These are phyloP conservation scores for Daphoenositta chrysoptera DNA, from an alignment of 2,113 vertebrate genomes.

Conservation along the genomic window DNA sequence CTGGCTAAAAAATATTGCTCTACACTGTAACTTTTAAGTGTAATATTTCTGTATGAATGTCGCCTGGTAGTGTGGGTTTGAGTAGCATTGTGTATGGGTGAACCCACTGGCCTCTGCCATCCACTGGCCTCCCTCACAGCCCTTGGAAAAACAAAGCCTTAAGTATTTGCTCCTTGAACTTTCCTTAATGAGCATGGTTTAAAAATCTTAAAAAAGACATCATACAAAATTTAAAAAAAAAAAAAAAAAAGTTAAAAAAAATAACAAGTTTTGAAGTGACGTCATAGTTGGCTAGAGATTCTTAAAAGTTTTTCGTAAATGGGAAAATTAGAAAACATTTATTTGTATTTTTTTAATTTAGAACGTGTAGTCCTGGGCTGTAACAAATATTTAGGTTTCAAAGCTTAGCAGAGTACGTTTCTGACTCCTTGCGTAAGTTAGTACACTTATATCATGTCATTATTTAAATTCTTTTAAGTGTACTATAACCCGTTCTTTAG, in stretches of 20 bases:
- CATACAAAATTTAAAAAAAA: constrained; percentile 50
- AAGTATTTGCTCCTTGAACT: constrained; percentile 90
- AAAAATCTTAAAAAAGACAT: constrained; percentile 66
- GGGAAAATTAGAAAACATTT: constrained; percentile 79
- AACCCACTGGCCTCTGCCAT: constrained; percentile 79
- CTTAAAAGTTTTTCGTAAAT: constrained; percentile 78
- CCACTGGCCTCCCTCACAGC: constrained; percentile 81
- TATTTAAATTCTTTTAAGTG: constrained; percentile 71
- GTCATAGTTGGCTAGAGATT: constrained; percentile 84
- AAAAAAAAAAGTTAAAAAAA: constrained; percentile 39
- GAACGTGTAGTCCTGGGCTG: constrained; percentile 85
- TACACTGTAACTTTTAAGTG: constrained; percentile 95
- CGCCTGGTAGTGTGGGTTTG: constrained; percentile 77
- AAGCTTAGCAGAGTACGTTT: constrained; percentile 77
- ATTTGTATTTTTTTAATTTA: constrained; percentile 83
- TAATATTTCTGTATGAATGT: constrained; percentile 87
- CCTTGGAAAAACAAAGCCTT: constrained; percentile 92
- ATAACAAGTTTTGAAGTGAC: constrained; percentile 63
- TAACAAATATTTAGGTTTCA: constrained; percentile 77
- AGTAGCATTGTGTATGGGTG: constrained; percentile 78
- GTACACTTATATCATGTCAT: constrained; percentile 63
- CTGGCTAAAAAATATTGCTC: constrained; percentile 94
- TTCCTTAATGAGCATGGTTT: constrained; percentile 88
- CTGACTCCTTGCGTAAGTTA: constrained; percentile 48
- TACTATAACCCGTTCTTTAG: constrained; percentile 69